Base-by-base conservation (phyloP, 2,888 invertebrate genomes). In the Cosmia trapezina region DNA sequence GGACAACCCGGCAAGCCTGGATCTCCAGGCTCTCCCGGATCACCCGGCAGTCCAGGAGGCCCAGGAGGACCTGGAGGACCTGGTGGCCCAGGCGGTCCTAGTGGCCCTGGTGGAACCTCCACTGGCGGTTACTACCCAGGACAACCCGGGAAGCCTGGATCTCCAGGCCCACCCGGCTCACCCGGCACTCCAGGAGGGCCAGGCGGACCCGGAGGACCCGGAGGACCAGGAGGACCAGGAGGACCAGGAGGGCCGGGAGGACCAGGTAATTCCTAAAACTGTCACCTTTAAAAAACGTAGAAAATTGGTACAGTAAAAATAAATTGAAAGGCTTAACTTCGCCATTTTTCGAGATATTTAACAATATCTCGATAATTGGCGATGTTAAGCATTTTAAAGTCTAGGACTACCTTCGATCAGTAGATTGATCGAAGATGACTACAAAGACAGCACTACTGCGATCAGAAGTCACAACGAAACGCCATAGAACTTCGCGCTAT, bases 41-140 rank as follows among this genome's bases (percentile, higher is more conserved):
- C 76, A n/a, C 87, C 90, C 3, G 89, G 90, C 28, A 67, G 82
- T 2, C 87, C 90, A n/a, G 87, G 87, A 56, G 84, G 83, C 3
- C 70, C 81, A 2, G 85, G 89, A 2, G 67, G 70, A 19, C 86
- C 86, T 4, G 86, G 85, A 4, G 64, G 83, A 1, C 87, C 86
- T 22, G 88, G 86, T 12, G 73, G 86, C 7, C 87, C 78, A 0
- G 69, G 62, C 0, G 70, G 80, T 70, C 65, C 87, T 4, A 81
- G 84, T 22, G 88, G 88, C 33, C 95, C 95, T 22, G 90, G 77
- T 1, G 90, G 89, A 37, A 89, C 89, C 0, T 54, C 79, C 1
- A 76, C 71, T 12, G 59, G 64, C 33, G 87, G 84, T 69, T 89
- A 80, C 22, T 81, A 84, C 54, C 83, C 84, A 49, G 83, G 81